These are phyloP conservation scores for Mechanitis messenoides DNA, from an alignment of 2,888 invertebrate species.

Conservation along the genomic window DNA sequence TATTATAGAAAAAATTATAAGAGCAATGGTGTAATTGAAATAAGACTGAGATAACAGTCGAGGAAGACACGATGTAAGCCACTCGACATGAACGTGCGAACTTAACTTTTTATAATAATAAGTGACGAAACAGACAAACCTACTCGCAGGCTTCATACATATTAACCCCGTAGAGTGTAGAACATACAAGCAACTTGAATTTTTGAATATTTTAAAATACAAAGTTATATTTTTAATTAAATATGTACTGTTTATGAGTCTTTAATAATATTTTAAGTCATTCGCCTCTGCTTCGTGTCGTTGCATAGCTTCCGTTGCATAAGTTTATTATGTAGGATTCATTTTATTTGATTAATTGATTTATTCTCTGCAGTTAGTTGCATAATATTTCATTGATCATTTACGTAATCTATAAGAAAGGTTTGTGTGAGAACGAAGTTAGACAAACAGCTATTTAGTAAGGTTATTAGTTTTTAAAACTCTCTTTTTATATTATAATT, in stretches of 20 bases:
- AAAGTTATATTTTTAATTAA: too few species aligned
- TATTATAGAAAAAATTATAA: neutral
- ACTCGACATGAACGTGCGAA: constrained; percentile 4
- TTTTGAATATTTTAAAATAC: too few species aligned
- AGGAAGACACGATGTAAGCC: constrained; percentile 3
- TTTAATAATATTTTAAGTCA: neutral
- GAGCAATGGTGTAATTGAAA: constrained; percentile 1
- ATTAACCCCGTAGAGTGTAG: too few species aligned
- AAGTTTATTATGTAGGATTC: neutral
- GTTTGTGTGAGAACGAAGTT: neutral
- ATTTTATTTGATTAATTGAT: constrained; percentile 5
- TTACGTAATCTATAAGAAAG: neutral
- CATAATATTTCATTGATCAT: neutral
- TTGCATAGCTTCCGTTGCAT: neutral
- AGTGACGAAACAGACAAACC: constrained; percentile 1
- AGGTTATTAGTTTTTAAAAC: too few species aligned
- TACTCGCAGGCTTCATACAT: too few species aligned
- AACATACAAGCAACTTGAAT: too few species aligned
- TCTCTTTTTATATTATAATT: too few species aligned
- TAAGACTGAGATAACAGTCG: constrained; percentile 4
- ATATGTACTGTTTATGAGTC: too few species aligned
- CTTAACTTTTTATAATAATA: neutral
- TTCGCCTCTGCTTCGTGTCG: neutral
- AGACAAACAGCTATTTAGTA: neutral
- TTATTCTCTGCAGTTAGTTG: neutral